Evolutionary conservation across 1,140 invertebrate species (phyloP), one percentile per base, ranked within the genome.

Genomic region (Tetraneura akinire): DNA sequence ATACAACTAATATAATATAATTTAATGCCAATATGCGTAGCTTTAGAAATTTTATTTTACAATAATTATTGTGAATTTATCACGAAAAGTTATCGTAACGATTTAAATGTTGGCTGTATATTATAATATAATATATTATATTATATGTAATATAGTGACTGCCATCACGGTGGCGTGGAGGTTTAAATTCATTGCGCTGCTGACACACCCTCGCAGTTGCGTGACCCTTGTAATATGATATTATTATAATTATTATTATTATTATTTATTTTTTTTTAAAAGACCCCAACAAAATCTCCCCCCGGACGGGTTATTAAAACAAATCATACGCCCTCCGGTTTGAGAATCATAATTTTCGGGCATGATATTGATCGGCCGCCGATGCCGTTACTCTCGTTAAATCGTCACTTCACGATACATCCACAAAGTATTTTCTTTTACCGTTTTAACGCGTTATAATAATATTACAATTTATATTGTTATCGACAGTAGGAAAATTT

Each of bases 261-360:
- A 64, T 14, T 32, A 64, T n/a, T n/a, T n/a, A n/a, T 26, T 62
- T 29, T 29, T 37, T 37, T 14, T 37, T 37, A 64, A 37, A 32
- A 64, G 32, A 14, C 16, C 21, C 32, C 62, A n/a, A 37, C 29
- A 11, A 4, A 10, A 64, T 64, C 32, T 29, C 10, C 10, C 10
- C 11, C 42, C 10, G 21, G 13, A 10, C 49, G 26, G 49, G 49
- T 53, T 53, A 73, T 73, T 73, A 53, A 53, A 73, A 73, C 70
- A 73, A 73, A 73, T 73, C 70, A 73, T 73, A 73, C 70, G 70
- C 70, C 70, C 70, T 13, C 26, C 45, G 14, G 26, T 47, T 73
- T 53, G 47, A 55, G 53, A 29, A 73, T 73, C 23, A 55, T 9
- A 53, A 9, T 51, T 73, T 73, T 37, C 49, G 51, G 32, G 32